phyloP scores from a whole-genome alignment of 2,113 vertebrate genomes.

The Hipposideros armiger region DNA sequence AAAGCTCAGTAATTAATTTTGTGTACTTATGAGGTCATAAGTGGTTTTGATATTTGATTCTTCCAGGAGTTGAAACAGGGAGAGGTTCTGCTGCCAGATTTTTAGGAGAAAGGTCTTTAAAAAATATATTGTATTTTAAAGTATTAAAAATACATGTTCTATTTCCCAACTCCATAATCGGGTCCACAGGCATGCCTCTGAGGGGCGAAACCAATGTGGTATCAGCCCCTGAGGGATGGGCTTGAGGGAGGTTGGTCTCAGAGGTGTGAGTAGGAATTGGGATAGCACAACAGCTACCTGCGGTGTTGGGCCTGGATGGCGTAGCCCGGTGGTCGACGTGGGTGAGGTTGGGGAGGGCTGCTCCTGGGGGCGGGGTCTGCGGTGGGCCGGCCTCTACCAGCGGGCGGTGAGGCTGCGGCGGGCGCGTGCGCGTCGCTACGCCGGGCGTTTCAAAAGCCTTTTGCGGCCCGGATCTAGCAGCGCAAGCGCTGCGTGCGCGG shows the following conservation, averaged over 20 bases:
- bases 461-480: accelerated
- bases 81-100: background rate
- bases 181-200: no score
- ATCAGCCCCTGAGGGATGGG: accelerated
- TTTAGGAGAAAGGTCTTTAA: background rate
- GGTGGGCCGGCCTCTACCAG: background rate
- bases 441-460: conserved; percentile 8
- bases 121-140: background rate
- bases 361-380: background rate
- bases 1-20: background rate
- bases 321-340: accelerated
- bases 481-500: accelerated
- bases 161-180: background rate
- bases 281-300: background rate
- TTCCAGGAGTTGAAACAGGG: background rate
- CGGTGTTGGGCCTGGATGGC: accelerated
- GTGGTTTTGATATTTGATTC: background rate
- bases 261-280: no score
- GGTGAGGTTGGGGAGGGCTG: no score
- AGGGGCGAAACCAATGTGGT: background rate
- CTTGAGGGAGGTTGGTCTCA: accelerated
- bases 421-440: background rate
- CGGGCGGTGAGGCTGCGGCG: background rate
- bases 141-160: background rate
- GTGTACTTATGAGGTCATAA: background rate